Base-by-base conservation (phyloP, 2,797 vertebrate genomes). In the Spea hammondii region DNA sequence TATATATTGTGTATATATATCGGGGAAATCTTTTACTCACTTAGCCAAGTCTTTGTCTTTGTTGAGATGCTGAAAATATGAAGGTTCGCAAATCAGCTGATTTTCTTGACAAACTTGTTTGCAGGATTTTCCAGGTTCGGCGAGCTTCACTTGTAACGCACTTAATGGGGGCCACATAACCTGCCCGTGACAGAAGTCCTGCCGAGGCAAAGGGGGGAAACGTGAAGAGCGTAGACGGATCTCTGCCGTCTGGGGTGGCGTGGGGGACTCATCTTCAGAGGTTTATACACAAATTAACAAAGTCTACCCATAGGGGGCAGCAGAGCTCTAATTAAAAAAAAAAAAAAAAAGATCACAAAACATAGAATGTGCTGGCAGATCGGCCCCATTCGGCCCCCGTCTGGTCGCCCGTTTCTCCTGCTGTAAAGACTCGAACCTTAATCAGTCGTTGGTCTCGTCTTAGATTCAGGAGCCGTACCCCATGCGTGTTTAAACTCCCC, bases 121-220 rank as follows among this genome's bases (percentile, higher is more conserved):
- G 85, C 97, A 99, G 47, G 96, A 94, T 86, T 91, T 94, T 2
- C 97, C 95, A 0, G 94, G 92, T 62, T 95, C 93, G 0, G 97
- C 95, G 49, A 95, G 84, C 85, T 95, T 96, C 46, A 99, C 96
- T 89, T 96, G 96, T 87, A 99, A 91, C 6, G 95, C 90, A 65
- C 89, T 93, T 87, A 99, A 92, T 0, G 97, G 96, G 0, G 97
- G 97, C 97, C 97, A 99, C 97, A 98, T 98, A 88, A 98, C 97
- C 87, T 99, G 97, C 17, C 97, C 96, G 0, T 99, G 97, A 84
- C 97, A 99, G 92, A 99, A 99, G 85, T 99, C 97, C 97, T 99
- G 87, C 60, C 85, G 84, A 0, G 77, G 86, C 66, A 89, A 83
- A 17, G 13, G 44, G 7, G 3, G 3, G 46, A 60, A 72, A 48